Percentiles rank a stretch among this genome's conserved stretches.
Evolutionary conservation across 2,888 invertebrate genomes (phyloP).

Genomic region (Lasioglossum zephyrum): DNA sequence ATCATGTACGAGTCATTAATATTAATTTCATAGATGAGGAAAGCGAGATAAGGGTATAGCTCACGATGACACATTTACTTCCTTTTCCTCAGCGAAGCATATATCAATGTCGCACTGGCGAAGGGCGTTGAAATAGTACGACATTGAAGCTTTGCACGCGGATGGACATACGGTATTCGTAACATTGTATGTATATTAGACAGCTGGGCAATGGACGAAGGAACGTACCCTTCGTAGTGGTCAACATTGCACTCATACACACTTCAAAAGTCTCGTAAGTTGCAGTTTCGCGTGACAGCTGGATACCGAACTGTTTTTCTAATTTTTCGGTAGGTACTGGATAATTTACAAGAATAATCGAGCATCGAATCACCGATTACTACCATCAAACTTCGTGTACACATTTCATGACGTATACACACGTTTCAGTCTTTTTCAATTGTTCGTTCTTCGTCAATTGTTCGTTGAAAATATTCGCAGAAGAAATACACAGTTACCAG

Average conservation of each 20-base stretch:
- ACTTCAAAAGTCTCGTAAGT: constrained; percentile 57
- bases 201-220: constrained; percentile 78
- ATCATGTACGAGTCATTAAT: not conserved
- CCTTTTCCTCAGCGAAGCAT: constrained; percentile 31
- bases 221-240: constrained; percentile 67
- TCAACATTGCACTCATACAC: constrained; percentile 62
- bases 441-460: too few species aligned
- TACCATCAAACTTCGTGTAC: not conserved
- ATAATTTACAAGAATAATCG: not conserved
- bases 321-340: not conserved
- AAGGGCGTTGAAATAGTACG: constrained; percentile 54
- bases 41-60: constrained; percentile 13
- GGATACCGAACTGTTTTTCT: constrained; percentile 47
- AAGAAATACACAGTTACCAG: too few species aligned
- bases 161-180: constrained; percentile 74
- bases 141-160: constrained; percentile 61
- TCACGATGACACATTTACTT: constrained; percentile 33
- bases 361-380: not conserved
- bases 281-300: constrained; percentile 67
- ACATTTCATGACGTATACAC: not conserved
- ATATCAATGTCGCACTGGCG: constrained; percentile 56
- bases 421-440: too few species aligned
- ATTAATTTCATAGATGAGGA: constrained; percentile 16
- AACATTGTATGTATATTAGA: constrained; percentile 82
- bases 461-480: not conserved